These are phyloP conservation scores for Vulpes ferrilata DNA, from an alignment of 2,113 vertebrate species.

Conservation along the genomic window DNA sequence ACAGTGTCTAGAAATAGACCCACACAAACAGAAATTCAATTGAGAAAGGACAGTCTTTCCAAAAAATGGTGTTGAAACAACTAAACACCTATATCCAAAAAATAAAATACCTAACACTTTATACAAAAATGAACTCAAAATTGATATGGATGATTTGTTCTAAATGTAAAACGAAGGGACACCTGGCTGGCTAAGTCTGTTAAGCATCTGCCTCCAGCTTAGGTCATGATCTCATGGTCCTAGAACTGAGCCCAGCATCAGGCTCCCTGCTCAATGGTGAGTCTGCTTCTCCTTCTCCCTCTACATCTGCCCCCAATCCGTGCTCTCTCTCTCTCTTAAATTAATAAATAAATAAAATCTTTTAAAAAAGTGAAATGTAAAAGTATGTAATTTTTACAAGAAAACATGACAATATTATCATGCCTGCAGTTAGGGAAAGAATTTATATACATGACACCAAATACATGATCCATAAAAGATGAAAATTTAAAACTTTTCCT, in stretches of 20 bases:
- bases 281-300: no score
- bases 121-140: conserved; percentile 48
- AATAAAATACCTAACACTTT: neutral
- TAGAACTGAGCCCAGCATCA: no score
- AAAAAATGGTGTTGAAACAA: conserved; percentile 20
- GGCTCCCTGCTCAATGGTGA: no score
- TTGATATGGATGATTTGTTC: neutral
- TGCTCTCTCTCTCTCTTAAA: no score
- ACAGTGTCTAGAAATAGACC: conserved; percentile 16
- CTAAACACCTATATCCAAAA: conserved; percentile 7
- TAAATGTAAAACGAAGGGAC: conserved; percentile 9
- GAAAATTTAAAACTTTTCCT: conserved; percentile 23
- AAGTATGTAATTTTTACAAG: neutral
- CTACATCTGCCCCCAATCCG: no score
- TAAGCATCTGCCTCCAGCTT: no score
- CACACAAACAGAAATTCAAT: neutral
- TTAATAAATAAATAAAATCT: no score
- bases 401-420: neutral
- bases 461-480: conserved; percentile 13
- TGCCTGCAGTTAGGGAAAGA: neutral
- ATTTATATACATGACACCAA: conserved; percentile 23
- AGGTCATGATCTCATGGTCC: no score
- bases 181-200: no score
- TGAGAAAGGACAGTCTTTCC: conserved; percentile 32
- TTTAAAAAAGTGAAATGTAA: neutral